Conservation (phyloP, 2,113 vertebrate genomes). For the Alosa alosa region DNA sequence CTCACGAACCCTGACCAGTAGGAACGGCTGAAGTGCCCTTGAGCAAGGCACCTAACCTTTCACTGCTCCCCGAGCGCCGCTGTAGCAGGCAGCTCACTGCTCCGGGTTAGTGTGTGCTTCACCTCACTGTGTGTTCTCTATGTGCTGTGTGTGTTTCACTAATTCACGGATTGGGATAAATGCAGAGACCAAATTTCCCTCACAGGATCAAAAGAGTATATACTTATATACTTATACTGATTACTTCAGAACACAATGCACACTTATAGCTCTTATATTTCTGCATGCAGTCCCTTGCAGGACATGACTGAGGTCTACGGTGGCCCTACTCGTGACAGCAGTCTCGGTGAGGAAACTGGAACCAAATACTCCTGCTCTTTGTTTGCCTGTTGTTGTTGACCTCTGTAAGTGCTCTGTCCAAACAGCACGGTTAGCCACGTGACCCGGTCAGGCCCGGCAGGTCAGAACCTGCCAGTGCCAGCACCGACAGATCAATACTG, state of each 20-base stretch:
- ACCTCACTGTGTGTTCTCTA: too few species aligned
- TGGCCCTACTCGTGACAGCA: background rate
- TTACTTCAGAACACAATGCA: background rate
- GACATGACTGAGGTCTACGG: background rate
- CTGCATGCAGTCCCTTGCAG: background rate
- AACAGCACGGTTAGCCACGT: constrained; percentile 53
- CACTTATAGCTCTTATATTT: background rate
- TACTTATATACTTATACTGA: too few species aligned
- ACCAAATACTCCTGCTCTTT: background rate
- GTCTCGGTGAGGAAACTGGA: background rate
- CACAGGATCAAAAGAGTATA: too few species aligned
- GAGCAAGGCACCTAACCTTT: too few species aligned
- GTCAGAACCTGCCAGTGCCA: constrained; percentile 49
- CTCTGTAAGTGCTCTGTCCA: constrained; percentile 53
- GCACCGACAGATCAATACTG: constrained; percentile 59
- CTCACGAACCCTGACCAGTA: too few species aligned
- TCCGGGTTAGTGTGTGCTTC: too few species aligned
- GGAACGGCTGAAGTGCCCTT: too few species aligned
- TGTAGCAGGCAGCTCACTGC: too few species aligned
- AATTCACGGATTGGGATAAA: too few species aligned
- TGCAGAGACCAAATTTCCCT: too few species aligned
- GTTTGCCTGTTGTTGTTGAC: constrained; percentile 53
- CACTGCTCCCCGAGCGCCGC: too few species aligned
- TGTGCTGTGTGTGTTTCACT: too few species aligned
- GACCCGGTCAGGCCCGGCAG: constrained; percentile 45